Evolutionary conservation across 2,797 vertebrate species (phyloP), one percentile per base, ranked within the genome.

Genomic region (Lophotriccus pileatus): DNA sequence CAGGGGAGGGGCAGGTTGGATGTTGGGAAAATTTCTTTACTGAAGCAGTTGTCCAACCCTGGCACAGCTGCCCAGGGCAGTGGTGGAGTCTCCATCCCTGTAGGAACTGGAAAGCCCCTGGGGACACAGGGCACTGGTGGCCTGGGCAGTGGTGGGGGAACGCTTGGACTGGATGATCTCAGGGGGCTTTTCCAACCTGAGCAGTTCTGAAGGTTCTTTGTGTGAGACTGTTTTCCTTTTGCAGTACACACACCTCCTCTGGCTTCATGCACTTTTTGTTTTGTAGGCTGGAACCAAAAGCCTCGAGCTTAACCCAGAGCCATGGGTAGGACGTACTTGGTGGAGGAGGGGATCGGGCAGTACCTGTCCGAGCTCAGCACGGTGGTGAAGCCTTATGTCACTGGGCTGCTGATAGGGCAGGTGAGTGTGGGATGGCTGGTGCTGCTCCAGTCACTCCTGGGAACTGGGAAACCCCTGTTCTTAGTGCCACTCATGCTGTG

Each of bases 391-490:
- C 84, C 92, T 73, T 98, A 97, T 90, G 93, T 98, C 69, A 98
- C 98, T 41, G 99, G 99, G 24, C 97, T 99, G 78, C 97, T 99
- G n/a, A 98, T 99, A 96, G 99, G 99, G 77, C 99, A 99, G 98
- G 99, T 99, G 97, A 95, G 97, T 89, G 24, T 92, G 59, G 10
- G 24, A 14, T 63, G 37, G 10, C 6, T 83, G 25, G 44, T 25
- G 18, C 17, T 39, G 6, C 66, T 77, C 34, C 11, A 2, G 79
- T 47, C 2, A 0, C 37, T 66, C 7, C 9, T 68, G 22, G 37
- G 53, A 25, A 4, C 0, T 34, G 58, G 11, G 25, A 73, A 69
- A 24, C 6, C 2, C 8, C 19, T 28, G 32, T 17, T 28, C 50
- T 52, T 30, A 28, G 49, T 30, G 50, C 17, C 28, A 19, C 50